Percentiles rank a stretch among this genome's conserved stretches.
phyloP scores from a whole-genome alignment of 2,113 vertebrate genomes.

The Ammodytes marinus region DNA sequence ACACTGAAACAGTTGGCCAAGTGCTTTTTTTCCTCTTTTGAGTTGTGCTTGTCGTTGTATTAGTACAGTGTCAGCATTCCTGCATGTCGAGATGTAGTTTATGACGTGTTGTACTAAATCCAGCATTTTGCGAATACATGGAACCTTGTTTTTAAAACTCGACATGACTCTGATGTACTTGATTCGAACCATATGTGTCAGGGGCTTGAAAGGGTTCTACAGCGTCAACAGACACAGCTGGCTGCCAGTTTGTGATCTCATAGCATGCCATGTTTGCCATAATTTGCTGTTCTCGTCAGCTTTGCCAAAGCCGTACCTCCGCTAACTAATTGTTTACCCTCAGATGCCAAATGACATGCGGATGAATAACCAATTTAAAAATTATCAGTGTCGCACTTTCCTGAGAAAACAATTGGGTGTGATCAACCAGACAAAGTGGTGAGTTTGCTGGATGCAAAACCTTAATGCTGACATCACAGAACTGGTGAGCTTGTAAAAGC shows the following conservation, averaged over 20 bases:
- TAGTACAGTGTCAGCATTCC: constrained; percentile 59
- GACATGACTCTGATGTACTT: constrained; percentile 49
- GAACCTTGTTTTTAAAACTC: constrained; percentile 65
- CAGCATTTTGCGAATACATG: constrained; percentile 47
- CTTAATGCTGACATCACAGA: constrained; percentile 48
- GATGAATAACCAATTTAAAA: constrained; percentile 57
- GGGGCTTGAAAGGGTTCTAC: constrained; percentile 52
- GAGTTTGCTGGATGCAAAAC: constrained; percentile 28
- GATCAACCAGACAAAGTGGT: constrained; percentile 38
- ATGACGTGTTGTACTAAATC: constrained; percentile 56
- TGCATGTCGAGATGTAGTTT: constrained; percentile 48
- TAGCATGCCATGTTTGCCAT: constrained; percentile 58
- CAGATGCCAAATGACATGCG: constrained; percentile 42
- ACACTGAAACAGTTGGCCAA: constrained; percentile 21
- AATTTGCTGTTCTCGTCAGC: constrained; percentile 40
- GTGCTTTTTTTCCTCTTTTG: not conserved
- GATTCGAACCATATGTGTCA: constrained; percentile 76
- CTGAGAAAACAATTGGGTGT: constrained; percentile 20
- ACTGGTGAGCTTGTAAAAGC: constrained; percentile 51
- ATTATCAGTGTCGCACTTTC: constrained; percentile 25
- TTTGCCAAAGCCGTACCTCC: constrained; percentile 53
- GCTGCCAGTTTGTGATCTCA: constrained; percentile 71
- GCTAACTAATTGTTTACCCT: constrained; percentile 55
- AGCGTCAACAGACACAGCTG: constrained; percentile 73
- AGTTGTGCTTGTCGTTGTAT: constrained; percentile 32